Percentiles rank a stretch among this genome's conserved stretches.
Evolutionary conservation across 2,797 vertebrate species (phyloP).

Genomic region (Phalloptychus januarius): DNA sequence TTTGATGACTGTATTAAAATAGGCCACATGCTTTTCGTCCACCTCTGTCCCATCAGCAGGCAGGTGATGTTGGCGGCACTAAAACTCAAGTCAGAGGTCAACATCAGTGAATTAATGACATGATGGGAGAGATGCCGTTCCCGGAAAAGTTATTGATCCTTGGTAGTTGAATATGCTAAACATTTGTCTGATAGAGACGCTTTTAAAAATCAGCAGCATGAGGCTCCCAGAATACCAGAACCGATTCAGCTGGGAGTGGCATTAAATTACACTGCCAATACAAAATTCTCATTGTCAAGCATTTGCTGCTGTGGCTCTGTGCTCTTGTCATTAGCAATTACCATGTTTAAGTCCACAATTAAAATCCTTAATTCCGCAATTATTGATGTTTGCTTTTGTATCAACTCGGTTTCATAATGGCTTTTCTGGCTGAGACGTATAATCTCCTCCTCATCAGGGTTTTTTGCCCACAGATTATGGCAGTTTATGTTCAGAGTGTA

Average conservation of each 20-base stretch:
- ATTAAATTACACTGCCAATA: conserved; percentile 33
- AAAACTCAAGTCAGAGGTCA: conserved; percentile 75
- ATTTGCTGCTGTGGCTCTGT: conserved; percentile 43
- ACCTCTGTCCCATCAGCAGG: conserved; percentile 60
- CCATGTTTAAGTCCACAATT: conserved; percentile 64
- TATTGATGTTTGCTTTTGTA: conserved; percentile 65
- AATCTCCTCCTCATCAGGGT: conserved; percentile 49
- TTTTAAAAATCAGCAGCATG: conserved; percentile 47
- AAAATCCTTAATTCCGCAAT: conserved; percentile 57
- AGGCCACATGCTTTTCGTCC: conserved; percentile 62
- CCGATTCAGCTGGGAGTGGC: conserved; percentile 23
- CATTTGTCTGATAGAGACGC: conserved; percentile 55
- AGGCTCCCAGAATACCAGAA: conserved; percentile 48
- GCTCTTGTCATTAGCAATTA: conserved; percentile 57
- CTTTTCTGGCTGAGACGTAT: conserved; percentile 51
- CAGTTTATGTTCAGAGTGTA: not conserved
- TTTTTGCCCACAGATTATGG: conserved; percentile 1
- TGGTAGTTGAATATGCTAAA: conserved; percentile 76
- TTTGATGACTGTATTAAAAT: conserved; percentile 65
- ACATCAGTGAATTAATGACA: conserved; percentile 73
- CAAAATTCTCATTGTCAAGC: conserved; percentile 36
- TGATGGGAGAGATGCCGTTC: conserved; percentile 49
- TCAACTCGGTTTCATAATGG: conserved; percentile 50
- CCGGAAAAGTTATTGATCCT: conserved; percentile 73
- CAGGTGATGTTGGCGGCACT: conserved; percentile 62